Base-by-base conservation (phyloP, 2,113 vertebrate species). In the Hydrolagus affinis region DNA sequence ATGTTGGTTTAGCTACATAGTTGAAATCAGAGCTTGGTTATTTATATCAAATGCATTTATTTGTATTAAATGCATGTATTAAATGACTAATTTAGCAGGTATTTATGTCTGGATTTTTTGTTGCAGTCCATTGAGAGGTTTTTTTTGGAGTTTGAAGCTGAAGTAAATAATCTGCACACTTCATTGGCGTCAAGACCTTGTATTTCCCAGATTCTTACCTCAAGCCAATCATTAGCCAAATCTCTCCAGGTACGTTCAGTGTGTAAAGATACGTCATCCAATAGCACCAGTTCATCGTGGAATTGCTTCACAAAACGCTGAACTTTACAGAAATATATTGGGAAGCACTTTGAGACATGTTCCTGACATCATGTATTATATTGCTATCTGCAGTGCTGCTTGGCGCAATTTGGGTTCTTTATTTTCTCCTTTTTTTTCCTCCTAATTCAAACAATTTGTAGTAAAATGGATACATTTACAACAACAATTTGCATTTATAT, bases 81-180 rank as follows among this genome's bases (percentile, higher is more conserved):
- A 19, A 19, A 14, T 70, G 6, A 56, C 12, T 75, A 75, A 12
- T 32, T 4, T 75, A 25, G 44, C 44, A 30, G 21, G 11, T 75
- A 15, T 75, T 15, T 15, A 17, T 6, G 32, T 32, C 14, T 32
- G 6, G 19, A 59, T 6, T 0, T 2, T 85, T 86, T 85, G 89
- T 85, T 85, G 3, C 90, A 99, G 97, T 92, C 90, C 83, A 92
- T 99, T 70, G 94, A 93, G 86, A 96, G 94, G 88, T 96, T 97
- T 19, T 88, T 95, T 86, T 90, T 95, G 87, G 95, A 96, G 86
- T 91, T 94, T 83, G 88, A 89, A 12, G 86, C 90, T 69, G 93
- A 96, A 74, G 88, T 96, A 85, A 91, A 91, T 14, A 93, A 93
- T 0, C 66, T 93, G 85, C 93, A 93, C 87, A 94, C 93, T 11